Base-by-base conservation (phyloP, 2,113 vertebrate genomes). In the Lates calcarifer region DNA sequence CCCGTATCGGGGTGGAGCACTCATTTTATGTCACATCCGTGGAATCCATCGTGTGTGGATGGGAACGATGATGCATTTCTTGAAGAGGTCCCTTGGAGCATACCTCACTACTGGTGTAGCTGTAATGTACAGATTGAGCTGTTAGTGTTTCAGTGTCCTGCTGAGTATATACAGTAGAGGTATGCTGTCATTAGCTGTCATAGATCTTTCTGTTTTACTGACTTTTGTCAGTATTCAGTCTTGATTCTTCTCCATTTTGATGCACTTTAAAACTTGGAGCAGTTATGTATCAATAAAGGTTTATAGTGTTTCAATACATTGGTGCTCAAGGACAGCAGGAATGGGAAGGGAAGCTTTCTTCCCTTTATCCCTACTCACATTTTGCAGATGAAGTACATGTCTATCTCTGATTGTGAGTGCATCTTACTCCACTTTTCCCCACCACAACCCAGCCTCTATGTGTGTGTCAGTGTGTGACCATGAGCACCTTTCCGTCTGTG, bases 391-490 rank as follows among this genome's bases (percentile, higher is more conserved):
- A 79, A 43, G 29, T 58, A 43, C 37, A 5, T 64, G 28, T 45
- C 68, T 64, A 4, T 85, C 26, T 64, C 56, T 69, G 22, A 7
- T 39, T 55, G 53, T 53, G 28, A 73, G 28, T 60, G 51, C 22
- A 53, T 58, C 76, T 33, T 13, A 26, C 56, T 81, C n/a, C 26
- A 13, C 37, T 24, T 35, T 20, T 0, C 31, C 24, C 28, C 41
- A 26, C 24, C 49, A 66, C 39, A 63, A 45, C 24, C 28, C 43
- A 69, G 72, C 69, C 66, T 14, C 6, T 68, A 57, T 61, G 29
- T 43, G 47, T 17, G 58, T 60, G 60, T 65, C 64, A 51, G 28
- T 73, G 67, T 64, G 80, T 84, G 31, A 71, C 64, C 64, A 22
- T 49, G 47, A 49, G 55, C 14, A 29, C 12, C 28, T 3, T 5